phyloP scores from a whole-genome alignment of 2,888 invertebrate genomes.

The Epirrhoe tristata region DNA sequence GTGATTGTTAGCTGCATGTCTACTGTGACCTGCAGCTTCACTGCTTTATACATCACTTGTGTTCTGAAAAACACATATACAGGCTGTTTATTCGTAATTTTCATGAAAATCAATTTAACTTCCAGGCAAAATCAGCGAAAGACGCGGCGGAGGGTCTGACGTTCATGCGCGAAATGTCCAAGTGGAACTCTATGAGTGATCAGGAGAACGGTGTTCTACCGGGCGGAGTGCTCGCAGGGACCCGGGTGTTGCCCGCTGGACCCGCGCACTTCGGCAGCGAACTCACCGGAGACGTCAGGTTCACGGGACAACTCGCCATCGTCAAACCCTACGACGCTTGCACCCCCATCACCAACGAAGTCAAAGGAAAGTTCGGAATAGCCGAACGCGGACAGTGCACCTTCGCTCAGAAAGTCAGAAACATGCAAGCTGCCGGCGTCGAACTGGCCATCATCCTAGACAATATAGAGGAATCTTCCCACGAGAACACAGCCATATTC shows the following conservation, averaged over 20 bases:
- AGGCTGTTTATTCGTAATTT: background rate
- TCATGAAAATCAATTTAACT: conserved; percentile 24
- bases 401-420: conserved; percentile 96
- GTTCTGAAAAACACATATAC: too few relatives aligned
- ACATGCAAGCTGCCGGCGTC: conserved; percentile 93
- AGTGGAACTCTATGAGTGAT: conserved; percentile 92
- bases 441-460: conserved; percentile 94
- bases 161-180: conserved; percentile 99
- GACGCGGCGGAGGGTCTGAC: conserved; percentile 96
- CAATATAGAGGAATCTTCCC: conserved; percentile 91
- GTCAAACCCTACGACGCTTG: conserved; percentile 91
- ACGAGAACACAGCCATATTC: conserved; percentile 92
- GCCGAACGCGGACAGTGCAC: conserved; percentile 97
- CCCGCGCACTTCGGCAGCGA: conserved; percentile 96
- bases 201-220: conserved; percentile 73
- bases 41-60: too few relatives aligned
- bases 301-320: conserved; percentile 87
- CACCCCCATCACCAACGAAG: conserved; percentile 82
- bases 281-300: conserved; percentile 87
- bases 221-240: conserved; percentile 61
- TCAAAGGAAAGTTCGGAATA: conserved; percentile 92
- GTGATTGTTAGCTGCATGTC: too few relatives aligned
- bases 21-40: too few relatives aligned
- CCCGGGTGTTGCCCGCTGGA: conserved; percentile 87
- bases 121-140: conserved; percentile 92